Conservation (phyloP, 2,113 vertebrate genomes). For the Leuciscus idus region DNA sequence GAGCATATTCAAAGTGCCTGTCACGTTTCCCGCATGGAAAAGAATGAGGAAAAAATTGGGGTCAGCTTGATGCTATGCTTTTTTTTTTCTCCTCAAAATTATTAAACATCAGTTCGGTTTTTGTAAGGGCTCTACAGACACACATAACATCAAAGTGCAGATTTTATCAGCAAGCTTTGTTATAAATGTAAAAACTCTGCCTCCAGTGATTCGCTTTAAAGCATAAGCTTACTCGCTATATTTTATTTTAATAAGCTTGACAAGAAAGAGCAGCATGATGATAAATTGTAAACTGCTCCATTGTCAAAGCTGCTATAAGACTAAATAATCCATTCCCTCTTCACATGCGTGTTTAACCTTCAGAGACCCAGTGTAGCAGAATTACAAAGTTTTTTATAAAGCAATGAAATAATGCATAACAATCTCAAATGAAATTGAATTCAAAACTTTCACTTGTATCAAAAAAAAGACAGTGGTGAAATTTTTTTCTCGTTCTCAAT, state of each 20-base stretch:
- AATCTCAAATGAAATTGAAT: no score
- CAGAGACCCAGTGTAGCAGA: background rate
- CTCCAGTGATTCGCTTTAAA: slow-evolving; percentile 25
- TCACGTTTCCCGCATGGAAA: slow-evolving; percentile 6
- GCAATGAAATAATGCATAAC: no score
- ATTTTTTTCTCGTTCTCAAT: no score
- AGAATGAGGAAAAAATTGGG: slow-evolving; percentile 12
- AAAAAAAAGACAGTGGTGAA: no score
- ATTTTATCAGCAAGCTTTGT: slow-evolving; percentile 18
- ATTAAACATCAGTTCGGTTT: slow-evolving; percentile 17
- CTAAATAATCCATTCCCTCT: background rate
- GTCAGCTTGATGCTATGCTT: slow-evolving; percentile 18
- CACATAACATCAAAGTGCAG: slow-evolving; percentile 11
- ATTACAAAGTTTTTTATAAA: background rate
- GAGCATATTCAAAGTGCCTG: slow-evolving; percentile 27
- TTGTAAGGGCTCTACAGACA: slow-evolving; percentile 12
- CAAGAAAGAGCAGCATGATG: background rate
- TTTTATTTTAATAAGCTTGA: slow-evolving; percentile 19
- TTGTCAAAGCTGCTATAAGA: background rate
- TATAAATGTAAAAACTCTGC: slow-evolving; percentile 20
- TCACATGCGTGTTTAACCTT: background rate
- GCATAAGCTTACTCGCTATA: slow-evolving; percentile 11
- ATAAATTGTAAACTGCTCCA: slow-evolving; percentile 1
- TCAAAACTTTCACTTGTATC: no score
- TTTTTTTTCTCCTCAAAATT: background rate